Base-by-base conservation (phyloP, 2,888 invertebrate genomes). In the Phorcus lineatus region DNA sequence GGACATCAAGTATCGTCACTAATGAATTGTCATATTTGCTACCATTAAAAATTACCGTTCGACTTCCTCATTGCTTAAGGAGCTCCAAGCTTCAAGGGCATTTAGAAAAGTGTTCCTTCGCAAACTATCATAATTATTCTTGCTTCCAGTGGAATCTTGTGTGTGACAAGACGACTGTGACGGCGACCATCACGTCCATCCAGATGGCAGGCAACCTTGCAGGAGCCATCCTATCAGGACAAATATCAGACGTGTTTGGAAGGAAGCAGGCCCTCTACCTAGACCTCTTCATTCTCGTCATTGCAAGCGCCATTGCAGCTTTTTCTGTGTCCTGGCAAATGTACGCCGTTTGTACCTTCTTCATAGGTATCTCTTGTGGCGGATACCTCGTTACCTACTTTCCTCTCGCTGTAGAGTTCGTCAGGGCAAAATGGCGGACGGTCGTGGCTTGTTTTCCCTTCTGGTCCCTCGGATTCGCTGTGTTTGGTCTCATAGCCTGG, bases 101-200 rank as follows among this genome's bases (percentile, higher is more conserved):
- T 36, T 36, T 36, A 36, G 36, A 7, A 36, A 36, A 4, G 36
- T 36, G 36, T 7, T 36, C 7, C 36, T 36, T 36, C 36, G 4
- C 36, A 36, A 36, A 36, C 36, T 36, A 7, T 9, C 47, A 11
- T 9, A 9, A 11, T 47, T 47, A 47, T 13, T 13, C 13, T 11
- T 47, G 47, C 2, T 74, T 81, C 52, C 78, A 83, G 81, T 83
- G 83, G 83, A 78, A 79, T 55, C 77, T 83, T 16, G 77, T 83
- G 52, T 83, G 83, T 40, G 81, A 81, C 47, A 66, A 74, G 40
- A 67, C 36, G 54, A 78, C 81, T 77, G 76, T 80, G 7, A 80
- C 78, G 16, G 53, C 57, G 6, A 31, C 79, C 11, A 66, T 83
- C 3, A 81, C 78, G 19, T 80, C 81, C 17, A 80, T 81, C n/a